Conservation (phyloP, 2,888 invertebrate genomes). For the Ophion ventricosus region DNA sequence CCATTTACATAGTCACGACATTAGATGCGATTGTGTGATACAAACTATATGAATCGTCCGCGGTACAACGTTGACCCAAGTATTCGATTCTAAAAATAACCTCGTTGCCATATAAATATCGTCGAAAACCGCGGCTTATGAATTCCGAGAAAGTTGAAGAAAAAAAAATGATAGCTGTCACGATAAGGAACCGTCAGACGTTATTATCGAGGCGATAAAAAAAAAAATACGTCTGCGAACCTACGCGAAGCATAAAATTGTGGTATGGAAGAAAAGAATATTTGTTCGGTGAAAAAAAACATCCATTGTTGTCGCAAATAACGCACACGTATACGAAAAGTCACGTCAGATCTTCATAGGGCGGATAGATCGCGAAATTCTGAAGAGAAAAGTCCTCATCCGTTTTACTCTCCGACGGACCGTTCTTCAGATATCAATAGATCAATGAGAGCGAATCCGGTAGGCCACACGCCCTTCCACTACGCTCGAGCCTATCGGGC, state of each 20-base stretch:
- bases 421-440: background rate
- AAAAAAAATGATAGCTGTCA: background rate
- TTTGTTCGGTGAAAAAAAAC: background rate
- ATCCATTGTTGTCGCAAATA: background rate
- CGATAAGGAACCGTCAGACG: constrained; percentile 49
- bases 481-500: no score
- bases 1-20: constrained; percentile 54
- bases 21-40: constrained; percentile 56
- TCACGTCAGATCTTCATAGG: background rate
- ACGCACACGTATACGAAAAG: background rate
- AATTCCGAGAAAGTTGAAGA: constrained; percentile 6
- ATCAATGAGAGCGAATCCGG: background rate
- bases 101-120: constrained; percentile 24
- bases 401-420: background rate
- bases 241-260: background rate
- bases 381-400: background rate
- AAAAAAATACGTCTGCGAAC: constrained; percentile 3
- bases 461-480: background rate
- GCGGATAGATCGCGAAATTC: background rate
- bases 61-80: background rate
- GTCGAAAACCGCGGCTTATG: constrained; percentile 9
- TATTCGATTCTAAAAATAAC: constrained; percentile 29
- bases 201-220: background rate
- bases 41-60: constrained; percentile 26
- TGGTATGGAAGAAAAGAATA: background rate